Evolutionary conservation across 2,888 invertebrate species (phyloP).

Genomic region (Drosophila atripex): DNA sequence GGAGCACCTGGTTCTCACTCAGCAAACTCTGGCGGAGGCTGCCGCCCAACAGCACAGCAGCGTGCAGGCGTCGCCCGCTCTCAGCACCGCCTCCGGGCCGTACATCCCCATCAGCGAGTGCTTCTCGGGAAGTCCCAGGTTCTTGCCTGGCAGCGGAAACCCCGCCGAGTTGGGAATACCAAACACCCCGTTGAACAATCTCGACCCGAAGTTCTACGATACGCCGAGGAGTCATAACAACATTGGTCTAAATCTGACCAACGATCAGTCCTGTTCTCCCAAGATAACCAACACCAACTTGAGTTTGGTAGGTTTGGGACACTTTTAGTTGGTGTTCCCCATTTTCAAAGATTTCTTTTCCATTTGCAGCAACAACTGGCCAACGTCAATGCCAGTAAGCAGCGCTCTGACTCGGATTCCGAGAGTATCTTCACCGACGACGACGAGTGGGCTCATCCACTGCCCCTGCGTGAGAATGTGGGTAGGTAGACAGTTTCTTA

Average conservation of each 20-base stretch:
- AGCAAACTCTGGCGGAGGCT: constrained; percentile 76
- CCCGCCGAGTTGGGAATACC: constrained; percentile 43
- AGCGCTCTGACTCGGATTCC: constrained; percentile 86
- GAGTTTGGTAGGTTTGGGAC: constrained; percentile 69
- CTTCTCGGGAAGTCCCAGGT: constrained; percentile 89
- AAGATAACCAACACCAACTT: constrained; percentile 84
- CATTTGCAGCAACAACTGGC: constrained; percentile 60
- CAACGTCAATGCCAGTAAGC: constrained; percentile 54
- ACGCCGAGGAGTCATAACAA: constrained; percentile 83
- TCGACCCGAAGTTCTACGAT: constrained; percentile 86
- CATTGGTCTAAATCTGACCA: constrained; percentile 83
- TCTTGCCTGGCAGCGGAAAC: constrained; percentile 51
- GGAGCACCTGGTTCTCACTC: constrained; percentile 83
- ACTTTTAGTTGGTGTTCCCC: neutral
- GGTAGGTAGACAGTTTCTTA: constrained; percentile 62
- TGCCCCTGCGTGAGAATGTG: constrained; percentile 83
- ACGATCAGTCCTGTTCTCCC: constrained; percentile 84
- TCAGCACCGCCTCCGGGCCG: constrained; percentile 89
- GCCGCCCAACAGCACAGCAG: constrained; percentile 66
- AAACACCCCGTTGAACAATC: constrained; percentile 83
- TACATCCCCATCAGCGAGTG: constrained; percentile 97
- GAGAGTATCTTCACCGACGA: constrained; percentile 89
- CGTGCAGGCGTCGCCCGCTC: constrained; percentile 86
- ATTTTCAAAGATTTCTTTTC: neutral
- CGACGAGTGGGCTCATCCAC: constrained; percentile 87